These are phyloP conservation scores for Naso thynnoides DNA, from an alignment of 2,797 vertebrate species.

Conservation along the genomic window DNA sequence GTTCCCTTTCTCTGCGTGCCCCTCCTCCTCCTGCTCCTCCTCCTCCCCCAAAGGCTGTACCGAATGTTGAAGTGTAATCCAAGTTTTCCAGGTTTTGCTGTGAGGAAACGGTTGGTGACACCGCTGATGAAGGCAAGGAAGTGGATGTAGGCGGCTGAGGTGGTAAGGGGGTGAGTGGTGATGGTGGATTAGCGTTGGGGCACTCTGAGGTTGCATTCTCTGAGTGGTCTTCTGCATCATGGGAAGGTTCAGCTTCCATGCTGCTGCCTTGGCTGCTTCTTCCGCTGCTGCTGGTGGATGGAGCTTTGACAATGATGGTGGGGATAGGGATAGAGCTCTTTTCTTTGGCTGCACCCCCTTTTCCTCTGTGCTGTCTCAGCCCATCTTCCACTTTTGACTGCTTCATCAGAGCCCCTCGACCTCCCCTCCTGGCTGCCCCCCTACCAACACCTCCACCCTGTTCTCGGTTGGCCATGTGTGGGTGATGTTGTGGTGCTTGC, in stretches of 20 bases:
- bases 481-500: constrained; percentile 68
- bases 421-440: constrained; percentile 77
- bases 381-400: constrained; percentile 91
- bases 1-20: constrained; percentile 84
- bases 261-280: constrained; percentile 95
- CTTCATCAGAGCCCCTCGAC: constrained; percentile 91
- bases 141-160: constrained; percentile 66
- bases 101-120: constrained; percentile 61
- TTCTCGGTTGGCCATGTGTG: constrained; percentile 61
- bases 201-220: constrained; percentile 59
- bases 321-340: constrained; percentile 95
- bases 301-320: constrained; percentile 95
- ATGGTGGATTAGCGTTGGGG: constrained; percentile 70
- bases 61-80: constrained; percentile 86
- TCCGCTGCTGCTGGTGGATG: constrained; percentile 95
- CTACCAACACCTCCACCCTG: constrained; percentile 66
- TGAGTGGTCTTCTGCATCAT: constrained; percentile 70
- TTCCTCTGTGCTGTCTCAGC: constrained; percentile 74
- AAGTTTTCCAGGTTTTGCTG: constrained; percentile 77
- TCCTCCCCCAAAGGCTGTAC: constrained; percentile 71
- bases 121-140: constrained; percentile 64
- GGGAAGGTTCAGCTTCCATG: constrained; percentile 86
- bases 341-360: constrained; percentile 81
- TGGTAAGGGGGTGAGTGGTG: constrained; percentile 72
- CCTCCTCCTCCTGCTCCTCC: constrained; percentile 75